phyloP scores from a whole-genome alignment of 2,888 invertebrate species.

The Nasonovia ribisnigri region DNA sequence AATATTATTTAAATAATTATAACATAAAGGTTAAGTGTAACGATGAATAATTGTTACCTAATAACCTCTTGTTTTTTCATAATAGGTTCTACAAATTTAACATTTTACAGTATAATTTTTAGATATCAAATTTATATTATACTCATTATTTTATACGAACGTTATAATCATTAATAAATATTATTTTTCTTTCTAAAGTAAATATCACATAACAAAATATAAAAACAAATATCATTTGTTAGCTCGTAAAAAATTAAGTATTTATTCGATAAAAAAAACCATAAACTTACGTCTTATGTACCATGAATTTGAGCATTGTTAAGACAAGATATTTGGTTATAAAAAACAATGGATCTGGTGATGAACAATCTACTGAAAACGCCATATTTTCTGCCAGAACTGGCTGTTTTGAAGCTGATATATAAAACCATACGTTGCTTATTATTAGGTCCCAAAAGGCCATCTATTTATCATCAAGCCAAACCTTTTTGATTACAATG shows the following conservation, averaged over 20 bases:
- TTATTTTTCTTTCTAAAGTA: not conserved
- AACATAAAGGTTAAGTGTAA: not conserved
- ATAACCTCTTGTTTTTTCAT: not conserved
- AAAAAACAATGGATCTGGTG: not conserved
- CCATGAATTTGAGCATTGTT: not conserved
- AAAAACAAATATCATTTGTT: not conserved
- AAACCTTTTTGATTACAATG: slow-evolving; percentile 59
- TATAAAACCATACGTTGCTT: slow-evolving; percentile 16
- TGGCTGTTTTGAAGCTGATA: slow-evolving; percentile 36
- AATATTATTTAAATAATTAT: not conserved
- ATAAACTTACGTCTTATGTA: not conserved
- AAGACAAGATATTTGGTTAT: not conserved
- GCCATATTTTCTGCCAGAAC: slow-evolving; percentile 11
- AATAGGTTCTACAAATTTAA: not conserved
- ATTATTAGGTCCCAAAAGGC: slow-evolving; percentile 47
- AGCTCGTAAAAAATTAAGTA: not conserved
- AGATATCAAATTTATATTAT: too few relatives aligned
- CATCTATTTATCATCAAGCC: slow-evolving; percentile 57
- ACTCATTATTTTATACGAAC: not conserved
- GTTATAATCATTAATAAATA: not conserved
- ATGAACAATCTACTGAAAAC: slow-evolving; percentile 25
- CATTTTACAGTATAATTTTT: too few relatives aligned
- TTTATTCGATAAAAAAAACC: not conserved
- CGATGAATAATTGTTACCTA: not conserved
- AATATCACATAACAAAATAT: not conserved